Base-by-base conservation (phyloP, 2,113 vertebrate genomes). In the Mirounga angustirostris region DNA sequence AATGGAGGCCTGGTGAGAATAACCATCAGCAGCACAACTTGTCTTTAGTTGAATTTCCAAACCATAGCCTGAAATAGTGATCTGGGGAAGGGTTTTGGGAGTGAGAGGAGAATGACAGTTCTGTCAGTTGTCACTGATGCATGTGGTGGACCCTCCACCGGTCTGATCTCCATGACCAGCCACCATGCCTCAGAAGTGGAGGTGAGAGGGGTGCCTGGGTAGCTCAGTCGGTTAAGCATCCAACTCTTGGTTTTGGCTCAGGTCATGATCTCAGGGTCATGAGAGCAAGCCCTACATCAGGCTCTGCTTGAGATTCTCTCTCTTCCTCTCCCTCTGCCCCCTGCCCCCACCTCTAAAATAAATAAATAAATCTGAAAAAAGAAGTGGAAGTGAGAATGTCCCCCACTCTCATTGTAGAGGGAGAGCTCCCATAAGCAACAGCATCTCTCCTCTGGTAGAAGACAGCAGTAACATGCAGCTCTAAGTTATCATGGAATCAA, bases 41-140 rank as follows among this genome's bases (percentile, higher is more conserved):
- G 87, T 84, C 61, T 85, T 65, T 36, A 13, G 43, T 8, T 82
- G 40, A n/a, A 81, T 78, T 95, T 83, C 69, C 36, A 87, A 83
- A 88, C 28, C 30, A 26, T n/a, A 12, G 3, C 9, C 46, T 65
- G 11, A 84, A 96, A 59, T 16, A 4, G 14, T 71, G 33, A 22
- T 21, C 6, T 92, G 18, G 16, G 16, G n/a, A 91, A 89, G 56
- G n/a, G 19, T 24, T 78, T 73, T 5, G 14, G 21, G n/a, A 73
- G 16, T 21, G 30, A 52, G 11, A 46, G 24, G 19, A 89, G 33
- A 18, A 46, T 30, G 61, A 33, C 7, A 54, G 11, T 5, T 15
- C 50, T 52, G 10, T 28, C 26, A 6, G 10, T 67, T 74, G 16
- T 67, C 81, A 73, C 4, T 40, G 43, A 69, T 10, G 58, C 7